These are phyloP conservation scores for Athene noctua DNA, from an alignment of 2,113 vertebrate genomes.

Conservation along the genomic window DNA sequence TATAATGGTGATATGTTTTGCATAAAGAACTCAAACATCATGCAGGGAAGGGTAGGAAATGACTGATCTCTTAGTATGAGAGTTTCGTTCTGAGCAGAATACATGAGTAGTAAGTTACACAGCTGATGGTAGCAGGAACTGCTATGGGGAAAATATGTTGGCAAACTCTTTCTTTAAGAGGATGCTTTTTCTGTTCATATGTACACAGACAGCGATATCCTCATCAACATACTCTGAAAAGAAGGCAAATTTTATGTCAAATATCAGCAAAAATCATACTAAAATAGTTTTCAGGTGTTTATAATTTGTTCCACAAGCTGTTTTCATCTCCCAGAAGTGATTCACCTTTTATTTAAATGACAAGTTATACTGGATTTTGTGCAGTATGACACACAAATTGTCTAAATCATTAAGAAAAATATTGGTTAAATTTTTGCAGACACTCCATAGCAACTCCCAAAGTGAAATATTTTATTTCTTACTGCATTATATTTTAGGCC, in stretches of 20 bases:
- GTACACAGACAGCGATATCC: not conserved
- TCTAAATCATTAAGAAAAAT: constrained; percentile 23
- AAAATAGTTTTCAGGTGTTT: not conserved
- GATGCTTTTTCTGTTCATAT: not conserved
- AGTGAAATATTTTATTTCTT: constrained; percentile 30
- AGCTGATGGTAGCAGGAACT: not conserved
- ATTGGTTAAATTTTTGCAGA: not conserved
- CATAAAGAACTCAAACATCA: constrained; percentile 42
- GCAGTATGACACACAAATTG: not conserved
- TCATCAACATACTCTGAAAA: not conserved
- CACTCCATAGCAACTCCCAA: not conserved
- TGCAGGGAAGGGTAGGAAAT: not conserved
- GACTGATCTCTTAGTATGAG: not conserved
- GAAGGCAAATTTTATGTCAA: not conserved
- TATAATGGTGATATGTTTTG: not conserved
- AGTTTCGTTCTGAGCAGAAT: not conserved
- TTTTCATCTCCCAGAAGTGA: constrained; percentile 25
- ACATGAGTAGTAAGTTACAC: not conserved
- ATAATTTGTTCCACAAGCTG: not conserved
- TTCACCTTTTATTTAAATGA: constrained; percentile 42
- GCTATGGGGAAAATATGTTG: not conserved
- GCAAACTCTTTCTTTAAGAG: not conserved
- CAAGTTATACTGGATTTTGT: constrained; percentile 29
- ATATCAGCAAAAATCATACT: not conserved
- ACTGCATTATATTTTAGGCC: not conserved